phyloP scores from a whole-genome alignment of 2,888 invertebrate species.

The Merodon equestris region DNA sequence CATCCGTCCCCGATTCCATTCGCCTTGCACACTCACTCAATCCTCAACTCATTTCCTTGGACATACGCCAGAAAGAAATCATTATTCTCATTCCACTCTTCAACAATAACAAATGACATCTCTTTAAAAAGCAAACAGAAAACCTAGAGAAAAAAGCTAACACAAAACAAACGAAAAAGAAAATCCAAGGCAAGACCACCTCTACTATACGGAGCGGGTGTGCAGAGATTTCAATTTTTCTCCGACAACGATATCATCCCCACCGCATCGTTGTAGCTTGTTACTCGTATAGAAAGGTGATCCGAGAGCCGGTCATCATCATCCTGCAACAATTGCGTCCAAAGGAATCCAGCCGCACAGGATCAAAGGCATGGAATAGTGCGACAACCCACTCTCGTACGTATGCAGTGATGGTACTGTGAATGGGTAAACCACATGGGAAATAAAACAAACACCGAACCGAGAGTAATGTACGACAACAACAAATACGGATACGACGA shows the following conservation, averaged over 20 bases:
- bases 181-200: conserved; percentile 9
- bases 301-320: conserved; percentile 38
- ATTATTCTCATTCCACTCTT: conserved; percentile 64
- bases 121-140: conserved; percentile 25
- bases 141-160: conserved; percentile 15
- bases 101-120: conserved; percentile 67
- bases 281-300: conserved; percentile 29
- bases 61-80: conserved; percentile 64
- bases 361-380: conserved; percentile 47
- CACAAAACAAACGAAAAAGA: conserved; percentile 13
- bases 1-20: conserved; percentile 46
- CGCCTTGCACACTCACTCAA: conserved; percentile 20
- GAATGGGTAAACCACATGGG: conserved; percentile 7
- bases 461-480: conserved; percentile 43
- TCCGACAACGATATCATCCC: conserved; percentile 58
- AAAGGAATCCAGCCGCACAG: conserved; percentile 39
- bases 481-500: conserved; percentile 33
- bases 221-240: conserved; percentile 33
- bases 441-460: conserved; percentile 20
- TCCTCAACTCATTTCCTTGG: conserved; percentile 62
- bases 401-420: conserved; percentile 19
- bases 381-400: conserved; percentile 17
- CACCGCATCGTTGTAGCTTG: conserved; percentile 34
- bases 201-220: too few species aligned
- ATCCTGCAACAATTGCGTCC: conserved; percentile 42